phyloP scores from a whole-genome alignment of 2,888 invertebrate species.

The Bombyx huttoni region DNA sequence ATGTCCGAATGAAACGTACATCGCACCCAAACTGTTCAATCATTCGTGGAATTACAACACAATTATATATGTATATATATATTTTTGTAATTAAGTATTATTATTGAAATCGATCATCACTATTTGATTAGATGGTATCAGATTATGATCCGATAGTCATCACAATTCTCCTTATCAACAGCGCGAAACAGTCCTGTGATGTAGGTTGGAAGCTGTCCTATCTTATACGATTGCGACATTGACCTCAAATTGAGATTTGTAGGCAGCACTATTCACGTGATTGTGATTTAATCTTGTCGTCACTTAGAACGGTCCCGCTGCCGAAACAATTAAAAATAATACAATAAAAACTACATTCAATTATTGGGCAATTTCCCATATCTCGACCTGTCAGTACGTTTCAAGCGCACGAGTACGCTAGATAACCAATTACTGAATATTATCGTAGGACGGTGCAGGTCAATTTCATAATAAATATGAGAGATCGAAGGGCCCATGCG shows the following conservation, averaged over 20 bases:
- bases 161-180: too few species aligned
- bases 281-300: too few species aligned
- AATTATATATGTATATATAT: neutral
- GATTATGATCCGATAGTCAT: too few species aligned
- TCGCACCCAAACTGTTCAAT: conserved; percentile 14
- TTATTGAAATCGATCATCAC: too few species aligned
- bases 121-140: too few species aligned
- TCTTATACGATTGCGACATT: too few species aligned
- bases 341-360: neutral
- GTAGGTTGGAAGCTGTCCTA: too few species aligned
- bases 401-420: neutral
- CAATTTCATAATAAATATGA: conserved; percentile 8
- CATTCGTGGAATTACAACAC: conserved; percentile 3
- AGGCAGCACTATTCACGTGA: too few species aligned
- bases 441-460: conserved; percentile 3
- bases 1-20: neutral
- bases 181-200: too few species aligned
- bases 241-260: too few species aligned
- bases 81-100: too few species aligned
- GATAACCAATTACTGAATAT: neutral
- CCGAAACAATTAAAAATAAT: neutral
- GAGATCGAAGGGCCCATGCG: conserved; percentile 5
- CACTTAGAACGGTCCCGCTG: too few species aligned
- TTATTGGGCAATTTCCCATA: neutral
- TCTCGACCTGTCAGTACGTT: neutral